Evolutionary conservation across 37 sponge, comb jelly and placozoan species (phyloP), one percentile per base, ranked within the genome.

Genomic region (Crambe crambe): DNA sequence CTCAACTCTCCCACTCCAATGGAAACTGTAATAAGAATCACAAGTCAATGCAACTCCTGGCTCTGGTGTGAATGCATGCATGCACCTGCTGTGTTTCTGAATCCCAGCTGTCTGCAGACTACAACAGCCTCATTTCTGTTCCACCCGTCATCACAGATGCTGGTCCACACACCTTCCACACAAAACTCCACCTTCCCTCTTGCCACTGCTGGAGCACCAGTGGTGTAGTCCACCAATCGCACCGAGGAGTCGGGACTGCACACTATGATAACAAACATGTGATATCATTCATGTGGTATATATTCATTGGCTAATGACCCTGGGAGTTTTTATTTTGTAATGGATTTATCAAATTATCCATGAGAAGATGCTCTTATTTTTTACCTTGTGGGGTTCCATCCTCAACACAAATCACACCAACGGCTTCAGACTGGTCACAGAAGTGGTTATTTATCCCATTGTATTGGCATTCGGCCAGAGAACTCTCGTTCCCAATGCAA

Each of bases 181-280:
- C 63, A 62, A 62, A 62, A 62, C 31, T 62, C 63, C 63, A 62
- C 63, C 15, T 20, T 62, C 15, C 63, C 63, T 23, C 15, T 27
- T 4, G 6, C 15, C 15, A 20, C 63, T 62, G 63, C 15, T 27
- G 26, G 30, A 30, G 6, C n/a, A 62, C 63, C 63, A 62, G 63
- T 47, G 12, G 51, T 12, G 12, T 6, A 6, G 12, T 47, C 51
- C 51, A 47, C 51, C 6, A 47, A 12, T 15, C 51, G 51, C 51
- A 47, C 51, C 6, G 10, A 15, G 10, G 51, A 47, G 51, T 47
- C 51, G 12, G 51, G n/a, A n/a, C n/a, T 47, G 51, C 51, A 47
- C 12, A 15, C 51, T 47, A 15, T 47, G 51, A n/a, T n/a, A n/a
- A n/a, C n/a, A n/a, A n/a, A n/a, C n/a, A n/a, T n/a, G n/a, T n/a